These are phyloP conservation scores for Gasterosteus aculeatus DNA, from an alignment of 2,113 vertebrate genomes.

Conservation along the genomic window DNA sequence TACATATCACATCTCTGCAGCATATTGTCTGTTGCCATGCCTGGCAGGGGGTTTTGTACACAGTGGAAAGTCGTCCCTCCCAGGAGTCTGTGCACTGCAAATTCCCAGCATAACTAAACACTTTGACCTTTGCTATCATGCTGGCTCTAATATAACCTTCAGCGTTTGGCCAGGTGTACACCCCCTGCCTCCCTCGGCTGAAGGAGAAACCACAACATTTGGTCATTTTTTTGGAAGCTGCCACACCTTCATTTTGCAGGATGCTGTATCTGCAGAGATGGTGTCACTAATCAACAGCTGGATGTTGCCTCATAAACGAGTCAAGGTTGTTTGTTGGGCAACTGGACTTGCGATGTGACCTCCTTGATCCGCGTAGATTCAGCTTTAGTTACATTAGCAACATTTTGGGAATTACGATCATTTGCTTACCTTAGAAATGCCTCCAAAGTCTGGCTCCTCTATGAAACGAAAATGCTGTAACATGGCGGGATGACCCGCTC, in stretches of 20 bases:
- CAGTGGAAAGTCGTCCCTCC: conserved; percentile 54
- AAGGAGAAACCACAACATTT: conserved; percentile 26
- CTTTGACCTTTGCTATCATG: conserved; percentile 53
- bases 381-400: background rate
- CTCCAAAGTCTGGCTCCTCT: background rate
- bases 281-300: conserved; percentile 36
- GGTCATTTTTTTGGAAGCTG: conserved; percentile 13
- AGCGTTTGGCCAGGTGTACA: conserved; percentile 44
- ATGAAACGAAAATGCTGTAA: background rate
- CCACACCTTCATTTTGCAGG: conserved; percentile 30
- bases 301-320: conserved; percentile 6
- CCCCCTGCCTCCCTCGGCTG: conserved; percentile 38
- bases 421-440: background rate
- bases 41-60: conserved; percentile 43
- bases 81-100: conserved; percentile 52
- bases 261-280: conserved; percentile 24
- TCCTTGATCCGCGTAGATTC: background rate
- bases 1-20: conserved; percentile 69
- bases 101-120: conserved; percentile 59
- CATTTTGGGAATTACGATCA: background rate
- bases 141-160: conserved; percentile 47
- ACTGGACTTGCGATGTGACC: background rate
- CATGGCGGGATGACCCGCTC: background rate
- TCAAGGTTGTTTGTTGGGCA: background rate
- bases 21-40: conserved; percentile 63